Percentiles rank a stretch among this genome's conserved stretches.
Evolutionary conservation across 2,797 vertebrate species (phyloP).

Genomic region (Crocodylus rhombifer): DNA sequence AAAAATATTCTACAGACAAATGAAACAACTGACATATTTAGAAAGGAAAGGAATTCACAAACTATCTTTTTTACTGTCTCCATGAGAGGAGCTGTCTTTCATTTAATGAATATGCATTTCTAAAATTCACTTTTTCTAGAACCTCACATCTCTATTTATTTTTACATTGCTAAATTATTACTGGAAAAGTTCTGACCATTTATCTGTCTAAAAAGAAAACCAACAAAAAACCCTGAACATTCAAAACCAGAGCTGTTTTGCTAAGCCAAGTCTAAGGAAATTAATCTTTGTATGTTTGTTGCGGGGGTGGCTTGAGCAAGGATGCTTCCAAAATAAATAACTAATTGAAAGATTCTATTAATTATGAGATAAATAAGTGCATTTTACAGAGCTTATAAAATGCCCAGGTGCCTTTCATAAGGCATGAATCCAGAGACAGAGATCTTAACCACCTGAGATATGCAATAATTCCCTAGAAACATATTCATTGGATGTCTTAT

Average conservation of each 20-base stretch:
- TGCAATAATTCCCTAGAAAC: background rate
- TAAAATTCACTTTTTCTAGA: background rate
- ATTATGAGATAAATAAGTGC: background rate
- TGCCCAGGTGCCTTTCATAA: background rate
- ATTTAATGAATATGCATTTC: conserved; percentile 10
- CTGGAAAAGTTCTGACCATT: background rate
- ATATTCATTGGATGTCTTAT: background rate
- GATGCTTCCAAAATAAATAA: background rate
- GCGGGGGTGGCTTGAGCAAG: background rate
- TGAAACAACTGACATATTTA: background rate
- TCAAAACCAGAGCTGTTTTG: background rate
- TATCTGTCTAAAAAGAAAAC: background rate
- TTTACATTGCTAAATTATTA: background rate
- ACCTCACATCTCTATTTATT: background rate
- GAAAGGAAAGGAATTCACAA: background rate
- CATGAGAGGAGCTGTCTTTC: background rate
- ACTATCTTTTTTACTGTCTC: background rate
- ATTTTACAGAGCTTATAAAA: background rate
- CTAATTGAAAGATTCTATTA: background rate
- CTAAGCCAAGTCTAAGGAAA: background rate
- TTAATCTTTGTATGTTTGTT: background rate
- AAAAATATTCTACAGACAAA: background rate
- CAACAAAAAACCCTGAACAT: background rate
- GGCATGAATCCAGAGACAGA: background rate
- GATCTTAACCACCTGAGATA: background rate